Conservation (phyloP, 2,888 invertebrate genomes). For the Dascillus cervinus region DNA sequence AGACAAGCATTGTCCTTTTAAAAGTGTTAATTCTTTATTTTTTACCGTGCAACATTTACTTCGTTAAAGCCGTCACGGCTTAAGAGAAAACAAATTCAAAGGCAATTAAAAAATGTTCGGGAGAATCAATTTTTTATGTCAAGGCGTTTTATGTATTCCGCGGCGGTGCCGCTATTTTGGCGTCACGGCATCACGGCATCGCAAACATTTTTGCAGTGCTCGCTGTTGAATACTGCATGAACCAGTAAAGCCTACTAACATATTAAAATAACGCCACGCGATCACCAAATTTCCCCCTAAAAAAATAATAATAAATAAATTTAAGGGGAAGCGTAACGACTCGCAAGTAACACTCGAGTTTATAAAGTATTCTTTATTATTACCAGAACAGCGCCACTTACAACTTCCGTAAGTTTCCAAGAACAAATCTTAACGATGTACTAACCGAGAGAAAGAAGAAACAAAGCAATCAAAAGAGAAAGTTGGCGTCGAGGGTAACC, state of each 20-base stretch:
- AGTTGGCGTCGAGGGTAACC: conserved; percentile 27
- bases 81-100: too few relatives aligned
- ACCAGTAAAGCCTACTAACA: conserved; percentile 12
- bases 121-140: too few relatives aligned
- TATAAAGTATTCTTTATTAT: conserved; percentile 30
- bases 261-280: conserved; percentile 12
- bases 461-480: conserved; percentile 30
- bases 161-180: conserved; percentile 10
- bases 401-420: conserved; percentile 23
- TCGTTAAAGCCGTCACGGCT: too few relatives aligned
- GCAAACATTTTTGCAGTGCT: conserved; percentile 11
- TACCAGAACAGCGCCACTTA: conserved; percentile 26
- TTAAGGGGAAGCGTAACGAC: too few relatives aligned
- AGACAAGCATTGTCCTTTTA: conserved; percentile 18
- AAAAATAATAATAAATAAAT: too few relatives aligned
- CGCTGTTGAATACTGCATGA: conserved; percentile 15
- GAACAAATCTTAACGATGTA: conserved; percentile 29
- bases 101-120: too few relatives aligned
- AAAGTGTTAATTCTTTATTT: conserved; percentile 19
- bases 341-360: too few relatives aligned
- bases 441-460: conserved; percentile 26
- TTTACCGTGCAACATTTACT: conserved; percentile 13
- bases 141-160: conserved; percentile 14
- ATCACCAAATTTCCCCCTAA: too few relatives aligned
- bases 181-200: conserved; percentile 11